Evolutionary conservation across 1,140 invertebrate species (phyloP), one percentile per base, ranked within the genome.

Genomic region (Tribolium madens): DNA sequence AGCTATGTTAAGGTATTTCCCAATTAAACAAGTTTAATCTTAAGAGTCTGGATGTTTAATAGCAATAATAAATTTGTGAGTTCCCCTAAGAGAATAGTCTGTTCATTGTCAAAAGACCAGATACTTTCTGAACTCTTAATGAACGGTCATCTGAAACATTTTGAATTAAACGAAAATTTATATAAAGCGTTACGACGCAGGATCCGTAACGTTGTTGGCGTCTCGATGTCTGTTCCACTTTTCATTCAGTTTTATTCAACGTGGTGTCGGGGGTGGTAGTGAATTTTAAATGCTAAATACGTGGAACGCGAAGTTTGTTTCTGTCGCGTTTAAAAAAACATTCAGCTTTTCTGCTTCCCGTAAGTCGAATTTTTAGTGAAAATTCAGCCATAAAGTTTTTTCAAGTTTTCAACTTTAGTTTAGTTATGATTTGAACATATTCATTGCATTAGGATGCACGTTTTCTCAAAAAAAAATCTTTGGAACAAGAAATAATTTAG

Each of bases 151-250:
- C 21, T 64, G n/a, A 26, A 64, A 64, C 14, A 64, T 64, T 33
- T 18, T 64, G 57, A 64, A 64, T 64, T 64, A 64, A 64, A 64
- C 13, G 57, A 64, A 64, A 64, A 64, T 64, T 64, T 64, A 64
- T 64, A 64, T 64, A 33, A 64, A 64, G 57, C 57, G 57, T 64
- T 26, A 64, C 57, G 57, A 64, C 57, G 57, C 57, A 64, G 57
- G 57, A 64, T 64, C 57, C 57, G 26, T 60, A 21, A 31, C 21
- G 57, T 33, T 33, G 57, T 64, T 64, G 57, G 57, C 57, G 57
- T 33, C 57, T 64, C 57, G 57, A 64, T 33, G 57, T 64, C 57
- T 64, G 57, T 64, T 64, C 57, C 57, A 64, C 18, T 64, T 26
- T 64, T 18, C 57, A 33, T 33, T 64, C 57, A 64, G 57, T 64